Conservation (phyloP, 2,113 vertebrate species). For the Oryctolagus cuniculus region mOryCun1.1 NC_091438.1:72887001-72887500, state of each 20-base stretch:
- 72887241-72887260: neutral
- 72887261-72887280: neutral
- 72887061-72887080: neutral
- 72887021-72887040: neutral
- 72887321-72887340: neutral
- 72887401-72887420: no score
- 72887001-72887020: neutral
- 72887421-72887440: no score
- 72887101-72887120: neutral
- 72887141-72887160: neutral
- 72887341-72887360: neutral
- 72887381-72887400: neutral
- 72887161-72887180: neutral
- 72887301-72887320: neutral
- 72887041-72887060: neutral
- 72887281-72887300: neutral
- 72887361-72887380: neutral
- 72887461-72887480: no score
- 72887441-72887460: no score
- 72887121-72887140: neutral
- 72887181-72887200: neutral
- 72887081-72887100: neutral
- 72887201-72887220: neutral
- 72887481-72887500: no score
- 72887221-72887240: neutral